Conservation (phyloP, 2,888 invertebrate species). For the Drosophila quinaria region DNA sequence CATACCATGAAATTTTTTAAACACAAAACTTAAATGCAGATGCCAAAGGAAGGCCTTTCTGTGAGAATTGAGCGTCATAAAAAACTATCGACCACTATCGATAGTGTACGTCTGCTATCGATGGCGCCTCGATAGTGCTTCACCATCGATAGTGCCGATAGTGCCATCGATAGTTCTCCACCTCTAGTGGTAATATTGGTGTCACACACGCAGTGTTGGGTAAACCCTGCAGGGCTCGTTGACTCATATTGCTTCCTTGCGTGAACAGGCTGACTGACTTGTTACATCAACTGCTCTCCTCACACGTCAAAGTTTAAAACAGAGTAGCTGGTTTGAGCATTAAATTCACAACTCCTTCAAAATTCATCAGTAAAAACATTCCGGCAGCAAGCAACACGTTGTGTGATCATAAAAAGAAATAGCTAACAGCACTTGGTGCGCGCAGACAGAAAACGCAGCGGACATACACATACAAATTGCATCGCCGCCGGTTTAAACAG, state of each 20-base stretch:
- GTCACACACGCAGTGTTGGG: background rate
- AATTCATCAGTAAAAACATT: conserved; percentile 67
- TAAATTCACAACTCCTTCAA: conserved; percentile 43
- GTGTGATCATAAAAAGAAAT: conserved; percentile 52
- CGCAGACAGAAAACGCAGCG: conserved; percentile 38
- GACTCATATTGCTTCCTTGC: background rate
- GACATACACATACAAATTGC: conserved; percentile 45
- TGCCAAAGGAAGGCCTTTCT: too few species aligned
- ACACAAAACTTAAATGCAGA: too few species aligned
- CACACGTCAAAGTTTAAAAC: conserved; percentile 34
- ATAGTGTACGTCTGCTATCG: too few species aligned
- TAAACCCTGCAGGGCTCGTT: background rate
- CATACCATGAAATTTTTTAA: too few species aligned
- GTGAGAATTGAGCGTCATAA: too few species aligned
- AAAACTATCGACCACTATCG: too few species aligned
- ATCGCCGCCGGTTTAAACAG: conserved; percentile 55
- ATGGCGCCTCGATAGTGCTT: too few species aligned
- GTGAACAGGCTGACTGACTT: background rate
- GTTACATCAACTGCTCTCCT: conserved; percentile 12
- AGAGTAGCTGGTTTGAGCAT: conserved; percentile 52
- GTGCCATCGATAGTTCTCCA: too few species aligned
- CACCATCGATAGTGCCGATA: too few species aligned
- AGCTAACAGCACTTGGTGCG: conserved; percentile 48
- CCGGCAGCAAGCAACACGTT: conserved; percentile 73
- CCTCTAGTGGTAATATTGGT: background rate